Evolutionary conservation across 2,888 invertebrate species (phyloP).

Genomic region (Caenorhabditis drosophilae): DNA sequence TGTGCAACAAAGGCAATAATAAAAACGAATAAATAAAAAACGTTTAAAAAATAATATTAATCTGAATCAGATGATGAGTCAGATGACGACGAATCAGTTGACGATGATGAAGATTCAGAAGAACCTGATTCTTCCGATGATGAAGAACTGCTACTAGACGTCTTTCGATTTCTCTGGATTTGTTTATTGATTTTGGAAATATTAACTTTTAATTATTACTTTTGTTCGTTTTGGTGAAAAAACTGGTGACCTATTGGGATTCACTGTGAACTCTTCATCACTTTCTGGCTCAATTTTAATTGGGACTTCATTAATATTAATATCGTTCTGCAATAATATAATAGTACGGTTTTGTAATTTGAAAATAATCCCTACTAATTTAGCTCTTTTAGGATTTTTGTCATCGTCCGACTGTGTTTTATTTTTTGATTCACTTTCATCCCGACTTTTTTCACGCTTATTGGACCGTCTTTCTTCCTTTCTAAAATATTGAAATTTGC

Average conservation of each 20-base stretch:
- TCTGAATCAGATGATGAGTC: slow-evolving; percentile 5
- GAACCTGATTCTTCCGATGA: neutral
- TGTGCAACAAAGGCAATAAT: neutral
- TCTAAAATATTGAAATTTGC: no score
- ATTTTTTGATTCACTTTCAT: no score
- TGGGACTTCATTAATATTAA: slow-evolving; percentile 5
- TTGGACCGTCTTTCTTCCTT: slow-evolving; percentile 11
- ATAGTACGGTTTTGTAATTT: neutral
- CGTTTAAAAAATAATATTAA: slow-evolving; percentile 5
- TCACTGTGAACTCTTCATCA: slow-evolving; percentile 7
- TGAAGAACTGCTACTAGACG: neutral
- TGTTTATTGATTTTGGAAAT: neutral
- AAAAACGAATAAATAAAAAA: slow-evolving; percentile 1
- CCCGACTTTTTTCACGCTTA: slow-evolving; percentile 6
- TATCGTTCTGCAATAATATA: slow-evolving; percentile 16
- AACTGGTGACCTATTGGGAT: slow-evolving; percentile 4
- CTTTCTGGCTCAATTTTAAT: slow-evolving; percentile 23
- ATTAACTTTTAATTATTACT: neutral
- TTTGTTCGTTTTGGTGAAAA: slow-evolving; percentile 4
- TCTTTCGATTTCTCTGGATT: neutral
- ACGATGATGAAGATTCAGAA: neutral
- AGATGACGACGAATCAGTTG: slow-evolving; percentile 4
- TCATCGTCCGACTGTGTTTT: no score
- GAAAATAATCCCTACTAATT: no score
- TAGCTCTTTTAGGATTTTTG: no score